These are phyloP conservation scores for Eolophus roseicapilla DNA, from an alignment of 2,113 vertebrate genomes.

Conservation along the genomic window DNA sequence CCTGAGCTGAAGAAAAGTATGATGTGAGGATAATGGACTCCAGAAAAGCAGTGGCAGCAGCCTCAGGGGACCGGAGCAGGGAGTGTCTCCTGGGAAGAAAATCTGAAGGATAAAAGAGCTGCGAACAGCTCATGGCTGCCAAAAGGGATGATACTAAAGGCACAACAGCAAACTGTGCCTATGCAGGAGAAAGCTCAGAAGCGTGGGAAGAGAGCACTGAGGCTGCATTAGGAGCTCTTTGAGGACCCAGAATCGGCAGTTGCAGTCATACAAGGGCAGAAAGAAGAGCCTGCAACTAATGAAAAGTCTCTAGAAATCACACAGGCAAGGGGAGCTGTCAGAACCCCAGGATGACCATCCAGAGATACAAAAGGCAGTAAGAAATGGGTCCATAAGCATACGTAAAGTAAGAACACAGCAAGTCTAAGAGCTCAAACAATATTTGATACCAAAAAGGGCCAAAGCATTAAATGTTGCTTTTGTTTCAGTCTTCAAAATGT, in stretches of 20 bases:
- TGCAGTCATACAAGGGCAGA: not conserved
- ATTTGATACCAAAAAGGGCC: not conserved
- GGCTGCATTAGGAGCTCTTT: not conserved
- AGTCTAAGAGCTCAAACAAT: not conserved
- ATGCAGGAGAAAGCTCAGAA: constrained; percentile 6
- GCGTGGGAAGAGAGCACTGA: constrained; percentile 39
- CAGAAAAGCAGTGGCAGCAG: not conserved
- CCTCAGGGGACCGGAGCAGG: constrained; percentile 32
- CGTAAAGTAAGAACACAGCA: not conserved
- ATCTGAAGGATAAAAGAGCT: constrained; percentile 51
- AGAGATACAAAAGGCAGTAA: not conserved
- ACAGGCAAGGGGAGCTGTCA: not conserved
- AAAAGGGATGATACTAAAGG: constrained; percentile 45
- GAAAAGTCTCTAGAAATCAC: not conserved
- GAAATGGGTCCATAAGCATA: not conserved
- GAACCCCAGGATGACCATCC: not conserved
- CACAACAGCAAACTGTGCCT: constrained; percentile 40
- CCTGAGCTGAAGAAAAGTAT: constrained; percentile 17
- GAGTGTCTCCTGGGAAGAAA: constrained; percentile 37
- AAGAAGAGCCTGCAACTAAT: not conserved
- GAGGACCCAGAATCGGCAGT: constrained; percentile 24
- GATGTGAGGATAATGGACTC: constrained; percentile 42
- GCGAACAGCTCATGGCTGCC: not conserved
- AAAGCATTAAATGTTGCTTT: constrained; percentile 24
- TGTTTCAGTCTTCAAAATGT: constrained; percentile 32